Base-by-base conservation (phyloP, 1,140 invertebrate genomes). In the Odontomachus brunneus region DNA sequence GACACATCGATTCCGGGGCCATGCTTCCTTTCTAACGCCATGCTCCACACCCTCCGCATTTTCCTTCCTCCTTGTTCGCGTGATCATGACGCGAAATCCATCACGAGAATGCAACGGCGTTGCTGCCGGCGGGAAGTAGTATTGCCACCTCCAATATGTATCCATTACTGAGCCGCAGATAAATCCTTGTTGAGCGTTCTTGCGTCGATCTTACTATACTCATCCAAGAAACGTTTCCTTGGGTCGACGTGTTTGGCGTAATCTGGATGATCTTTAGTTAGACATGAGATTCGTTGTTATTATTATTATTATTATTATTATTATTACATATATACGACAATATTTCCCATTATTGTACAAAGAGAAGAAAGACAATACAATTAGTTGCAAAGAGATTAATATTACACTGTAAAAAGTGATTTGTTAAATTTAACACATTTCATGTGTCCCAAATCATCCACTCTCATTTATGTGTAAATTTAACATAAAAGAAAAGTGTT, bases 51-150 rank as follows among this genome's bases (percentile, higher is more conserved):
- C 22, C 53, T 49, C 55, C 57, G 49, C 73, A 63, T 73, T 62
- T n/a, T 7, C n/a, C 24, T 33, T 51, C 29, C 24, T 24, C n/a
- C 33, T 48, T 38, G 17, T 19, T 53, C 26, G 49, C 3, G 17
- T 38, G 12, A 17, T 49, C n/a, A 12, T 49, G 63, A 76, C 24
- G 78, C 49, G 81, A 84, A 86, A 88, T 88, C 84, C 73, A 86
- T 84, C 80, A 86, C 80, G 84, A 88, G 84, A 88, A 81, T 88
- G 86, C 66, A 44, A 33, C n/a, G 15, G 48, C 15, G 14, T n/a
- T 51, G 53, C 11, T 24, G n/a, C 38, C 17, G 44, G n/a, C 3
- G 24, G 12, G 33, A 24, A 71, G 65, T 49, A 33, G 24, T 83
- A 62, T 62, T 29, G 59, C 59, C 26, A 26, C 24, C 24, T 15